Percentiles rank a stretch among this genome's conserved stretches.
These are phyloP conservation scores for Diabrotica undecimpunctata DNA, from an alignment of 1,140 invertebrate species.

Conservation along the genomic window DNA sequence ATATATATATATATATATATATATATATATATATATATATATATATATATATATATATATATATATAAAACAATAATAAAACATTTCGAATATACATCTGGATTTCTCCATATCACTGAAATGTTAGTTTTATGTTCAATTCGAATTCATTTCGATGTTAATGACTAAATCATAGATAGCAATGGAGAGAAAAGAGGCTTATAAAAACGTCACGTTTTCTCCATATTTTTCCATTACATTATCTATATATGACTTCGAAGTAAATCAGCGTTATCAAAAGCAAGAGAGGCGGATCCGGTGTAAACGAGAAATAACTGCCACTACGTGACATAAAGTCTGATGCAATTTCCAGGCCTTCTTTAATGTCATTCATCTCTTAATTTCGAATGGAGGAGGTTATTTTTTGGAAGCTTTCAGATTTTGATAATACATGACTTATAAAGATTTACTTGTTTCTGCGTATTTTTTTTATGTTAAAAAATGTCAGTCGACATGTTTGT, in stretches of 20 bases:
- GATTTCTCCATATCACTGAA: no score
- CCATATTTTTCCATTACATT: slow-evolving; percentile 46
- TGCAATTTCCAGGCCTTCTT: slow-evolving; percentile 36
- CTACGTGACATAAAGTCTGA: slow-evolving; percentile 41
- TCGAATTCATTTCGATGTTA: slow-evolving; percentile 9
- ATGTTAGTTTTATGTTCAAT: background rate
- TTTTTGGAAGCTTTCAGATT: background rate
- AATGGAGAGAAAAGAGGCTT: slow-evolving; percentile 5
- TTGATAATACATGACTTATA: background rate
- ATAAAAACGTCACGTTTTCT: slow-evolving; percentile 31
- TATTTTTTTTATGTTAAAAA: background rate
- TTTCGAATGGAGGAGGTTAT: background rate
- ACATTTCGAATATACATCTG: no score
- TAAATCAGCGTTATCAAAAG: slow-evolving; percentile 45
- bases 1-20: no score
- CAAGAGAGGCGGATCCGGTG: slow-evolving; percentile 27
- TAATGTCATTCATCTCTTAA: slow-evolving; percentile 15
- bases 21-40: no score
- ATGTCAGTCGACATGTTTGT: background rate
- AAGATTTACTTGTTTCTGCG: background rate
- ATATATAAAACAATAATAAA: no score
- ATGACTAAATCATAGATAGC: slow-evolving; percentile 11
- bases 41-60: no score
- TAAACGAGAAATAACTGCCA: slow-evolving; percentile 45
- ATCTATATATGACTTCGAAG: slow-evolving; percentile 41